Conservation (phyloP, 2,888 invertebrate genomes). For the Brenthis hecate region DNA sequence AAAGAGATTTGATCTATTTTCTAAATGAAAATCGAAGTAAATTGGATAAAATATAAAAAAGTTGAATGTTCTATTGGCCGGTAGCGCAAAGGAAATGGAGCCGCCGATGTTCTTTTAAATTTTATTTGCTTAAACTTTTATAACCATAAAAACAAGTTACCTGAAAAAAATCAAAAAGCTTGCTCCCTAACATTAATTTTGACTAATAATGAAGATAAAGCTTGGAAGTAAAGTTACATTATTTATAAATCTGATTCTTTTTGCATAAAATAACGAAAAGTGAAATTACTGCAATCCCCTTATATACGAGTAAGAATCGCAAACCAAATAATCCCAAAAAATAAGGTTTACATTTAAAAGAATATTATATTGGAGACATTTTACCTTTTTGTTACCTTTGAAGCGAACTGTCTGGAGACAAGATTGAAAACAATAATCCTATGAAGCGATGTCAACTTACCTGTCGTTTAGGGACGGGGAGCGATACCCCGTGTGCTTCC, state of each 20-base stretch:
- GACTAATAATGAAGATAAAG: no score
- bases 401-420: conserved; percentile 30
- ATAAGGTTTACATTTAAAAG: conserved; percentile 15
- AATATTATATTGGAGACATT: conserved; percentile 15
- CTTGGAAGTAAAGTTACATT: no score
- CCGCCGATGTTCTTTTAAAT: conserved; percentile 51
- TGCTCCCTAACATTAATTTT: no score
- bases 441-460: conserved; percentile 47
- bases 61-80: conserved; percentile 40
- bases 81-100: conserved; percentile 53
- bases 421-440: conserved; percentile 51
- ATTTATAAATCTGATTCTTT: background rate
- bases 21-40: conserved; percentile 33
- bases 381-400: conserved; percentile 18
- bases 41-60: conserved; percentile 41
- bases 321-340: conserved; percentile 15
- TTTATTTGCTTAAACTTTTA: conserved; percentile 46
- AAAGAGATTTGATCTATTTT: conserved; percentile 22
- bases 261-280: conserved; percentile 9
- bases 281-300: conserved; percentile 11
- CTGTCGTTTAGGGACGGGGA: conserved; percentile 43
- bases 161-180: conserved; percentile 11
- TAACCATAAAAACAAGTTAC: conserved; percentile 31
- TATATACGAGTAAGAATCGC: conserved; percentile 4
- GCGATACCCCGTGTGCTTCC: background rate